These are phyloP conservation scores for Archegozetes longisetosus DNA, from an alignment of 1,140 invertebrate genomes.

Conservation along the genomic window DNA sequence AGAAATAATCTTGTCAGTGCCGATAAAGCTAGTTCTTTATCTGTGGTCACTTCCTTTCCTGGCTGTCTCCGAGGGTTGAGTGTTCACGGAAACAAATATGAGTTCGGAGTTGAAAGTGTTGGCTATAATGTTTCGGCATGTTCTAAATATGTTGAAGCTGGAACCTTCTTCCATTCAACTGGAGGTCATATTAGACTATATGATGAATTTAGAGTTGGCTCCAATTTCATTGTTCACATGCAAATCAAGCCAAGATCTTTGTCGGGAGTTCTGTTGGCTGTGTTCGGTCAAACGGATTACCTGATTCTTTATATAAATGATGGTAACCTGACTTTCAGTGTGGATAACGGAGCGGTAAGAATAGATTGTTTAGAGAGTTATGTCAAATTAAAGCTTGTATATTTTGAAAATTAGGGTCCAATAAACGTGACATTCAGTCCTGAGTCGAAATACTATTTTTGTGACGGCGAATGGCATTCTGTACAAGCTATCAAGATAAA, in stretches of 20 bases:
- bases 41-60: conserved; percentile 46
- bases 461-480: conserved; percentile 85
- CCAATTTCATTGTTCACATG: conserved; percentile 58
- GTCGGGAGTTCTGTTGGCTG: conserved; percentile 53
- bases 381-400: neutral
- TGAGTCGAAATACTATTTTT: conserved; percentile 50
- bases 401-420: conserved; percentile 34
- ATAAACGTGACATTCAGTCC: conserved; percentile 56
- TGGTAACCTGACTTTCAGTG: conserved; percentile 55
- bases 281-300: conserved; percentile 62
- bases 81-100: conserved; percentile 13
- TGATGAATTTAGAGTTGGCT: conserved; percentile 59
- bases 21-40: neutral
- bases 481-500: conserved; percentile 66
- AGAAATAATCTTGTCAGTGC: conserved; percentile 24
- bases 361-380: neutral
- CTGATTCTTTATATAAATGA: conserved; percentile 72
- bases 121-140: conserved; percentile 53
- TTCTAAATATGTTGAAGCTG: conserved; percentile 60
- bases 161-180: conserved; percentile 64
- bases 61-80: conserved; percentile 69
- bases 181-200: conserved; percentile 47
- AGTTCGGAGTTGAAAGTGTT: conserved; percentile 10
- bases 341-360: conserved; percentile 53
- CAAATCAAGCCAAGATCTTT: conserved; percentile 71